Conservation (phyloP, 2,113 vertebrate genomes). For the Alexandromys fortis region DNA sequence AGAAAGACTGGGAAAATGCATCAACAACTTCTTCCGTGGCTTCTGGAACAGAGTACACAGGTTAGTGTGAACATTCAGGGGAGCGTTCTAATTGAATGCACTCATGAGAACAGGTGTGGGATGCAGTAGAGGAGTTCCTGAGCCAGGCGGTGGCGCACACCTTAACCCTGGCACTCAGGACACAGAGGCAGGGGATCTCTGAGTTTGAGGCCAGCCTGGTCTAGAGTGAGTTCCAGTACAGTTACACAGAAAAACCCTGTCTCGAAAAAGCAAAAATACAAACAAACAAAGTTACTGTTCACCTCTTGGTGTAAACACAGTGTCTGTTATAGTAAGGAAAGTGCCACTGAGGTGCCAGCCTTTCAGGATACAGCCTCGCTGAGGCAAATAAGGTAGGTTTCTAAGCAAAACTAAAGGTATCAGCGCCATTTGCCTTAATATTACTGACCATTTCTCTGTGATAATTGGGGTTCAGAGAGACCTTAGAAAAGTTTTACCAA, state of each 20-base stretch:
- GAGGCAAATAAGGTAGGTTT: neutral
- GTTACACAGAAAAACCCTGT: too few species aligned
- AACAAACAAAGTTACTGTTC: neutral
- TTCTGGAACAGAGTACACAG: constrained; percentile 97
- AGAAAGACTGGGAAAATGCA: constrained; percentile 98
- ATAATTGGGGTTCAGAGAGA: neutral
- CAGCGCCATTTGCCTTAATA: neutral
- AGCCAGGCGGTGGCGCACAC: too few species aligned
- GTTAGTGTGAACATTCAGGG: constrained; percentile 79
- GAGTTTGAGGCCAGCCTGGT: too few species aligned
- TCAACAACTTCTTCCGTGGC: constrained; percentile 98
- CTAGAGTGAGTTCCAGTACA: too few species aligned
- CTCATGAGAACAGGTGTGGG: neutral
- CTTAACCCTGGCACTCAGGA: too few species aligned
- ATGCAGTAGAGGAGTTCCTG: neutral
- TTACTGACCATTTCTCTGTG: neutral
- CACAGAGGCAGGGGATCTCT: too few species aligned
- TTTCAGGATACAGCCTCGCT: neutral
- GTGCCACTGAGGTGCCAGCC: neutral
- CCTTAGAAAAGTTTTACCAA: neutral
- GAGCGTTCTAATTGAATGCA: neutral
- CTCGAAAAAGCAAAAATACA: too few species aligned
- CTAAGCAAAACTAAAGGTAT: neutral
- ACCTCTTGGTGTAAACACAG: neutral
- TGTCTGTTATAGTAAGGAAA: neutral